Conservation (phyloP, 2,797 vertebrate species). For the Sebastes flavidus region DNA sequence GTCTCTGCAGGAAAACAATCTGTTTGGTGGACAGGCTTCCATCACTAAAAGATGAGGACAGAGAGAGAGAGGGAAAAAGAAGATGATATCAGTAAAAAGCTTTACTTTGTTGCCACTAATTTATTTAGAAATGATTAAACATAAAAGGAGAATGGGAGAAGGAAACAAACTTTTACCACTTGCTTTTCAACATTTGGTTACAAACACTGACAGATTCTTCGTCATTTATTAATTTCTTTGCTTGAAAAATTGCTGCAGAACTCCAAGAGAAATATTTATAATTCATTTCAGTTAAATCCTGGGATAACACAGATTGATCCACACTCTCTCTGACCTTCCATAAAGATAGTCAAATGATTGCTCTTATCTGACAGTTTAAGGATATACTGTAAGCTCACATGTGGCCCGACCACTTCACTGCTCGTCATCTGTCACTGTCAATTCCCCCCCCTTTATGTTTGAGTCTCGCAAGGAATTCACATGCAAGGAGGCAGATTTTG, state of each 20-base stretch:
- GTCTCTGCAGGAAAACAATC: slow-evolving; percentile 98
- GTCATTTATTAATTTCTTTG: slow-evolving; percentile 20
- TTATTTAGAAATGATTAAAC: not conserved
- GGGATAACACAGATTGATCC: not conserved
- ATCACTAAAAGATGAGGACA: slow-evolving; percentile 83
- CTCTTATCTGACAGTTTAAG: slow-evolving; percentile 52
- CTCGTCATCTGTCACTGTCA: slow-evolving; percentile 36
- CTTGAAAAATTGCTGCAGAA: not conserved
- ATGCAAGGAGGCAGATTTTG: not conserved
- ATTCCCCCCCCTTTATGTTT: not conserved
- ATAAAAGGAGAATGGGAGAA: not conserved
- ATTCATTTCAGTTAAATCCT: not conserved
- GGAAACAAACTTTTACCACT: not conserved
- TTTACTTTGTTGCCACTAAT: not conserved
- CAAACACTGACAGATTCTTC: not conserved
- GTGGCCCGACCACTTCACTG: slow-evolving; percentile 15
- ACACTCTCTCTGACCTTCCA: slow-evolving; percentile 2
- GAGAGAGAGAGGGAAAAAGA: not conserved
- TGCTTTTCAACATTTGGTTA: not conserved
- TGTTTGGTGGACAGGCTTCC: slow-evolving; percentile 96
- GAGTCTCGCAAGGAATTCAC: not conserved
- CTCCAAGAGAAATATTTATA: not conserved
- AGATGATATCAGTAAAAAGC: not conserved
- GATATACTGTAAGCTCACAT: slow-evolving; percentile 16
- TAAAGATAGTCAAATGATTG: slow-evolving; percentile 28